Conservation (phyloP, 2,888 invertebrate species). For the Xestia sexstrigata region DNA sequence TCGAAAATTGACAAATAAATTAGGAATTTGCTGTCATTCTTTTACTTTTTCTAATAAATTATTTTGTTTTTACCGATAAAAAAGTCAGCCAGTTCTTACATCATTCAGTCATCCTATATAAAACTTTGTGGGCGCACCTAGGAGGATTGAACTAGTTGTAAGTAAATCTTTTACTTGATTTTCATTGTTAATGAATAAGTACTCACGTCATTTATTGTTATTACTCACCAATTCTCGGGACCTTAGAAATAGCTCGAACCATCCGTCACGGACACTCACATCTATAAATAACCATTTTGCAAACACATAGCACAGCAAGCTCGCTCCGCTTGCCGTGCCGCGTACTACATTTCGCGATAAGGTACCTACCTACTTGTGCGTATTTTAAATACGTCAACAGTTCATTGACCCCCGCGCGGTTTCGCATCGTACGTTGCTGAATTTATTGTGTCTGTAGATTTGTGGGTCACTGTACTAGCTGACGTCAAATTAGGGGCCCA, state of each 20-base stretch:
- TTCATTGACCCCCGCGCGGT: slow-evolving; percentile 87
- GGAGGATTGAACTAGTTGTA: slow-evolving; percentile 19
- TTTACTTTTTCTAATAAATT: slow-evolving; percentile 40
- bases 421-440: slow-evolving; percentile 87
- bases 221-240: slow-evolving; percentile 76
- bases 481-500: slow-evolving; percentile 88
- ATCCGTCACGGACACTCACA: slow-evolving; percentile 85
- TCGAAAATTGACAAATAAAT: slow-evolving; percentile 68
- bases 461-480: slow-evolving; percentile 89
- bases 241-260: slow-evolving; percentile 84
- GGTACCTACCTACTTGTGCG: slow-evolving; percentile 86
- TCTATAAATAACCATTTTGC: slow-evolving; percentile 88
- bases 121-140: slow-evolving; percentile 52
- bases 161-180: slow-evolving; percentile 49
- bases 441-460: slow-evolving; percentile 90
- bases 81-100: slow-evolving; percentile 54
- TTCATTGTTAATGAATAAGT: slow-evolving; percentile 56
- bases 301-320: slow-evolving; percentile 84
- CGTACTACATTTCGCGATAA: slow-evolving; percentile 88
- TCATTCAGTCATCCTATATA: slow-evolving; percentile 24
- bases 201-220: slow-evolving; percentile 54
- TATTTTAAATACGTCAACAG: slow-evolving; percentile 90
- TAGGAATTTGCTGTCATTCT: slow-evolving; percentile 40
- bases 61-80: slow-evolving; percentile 33
- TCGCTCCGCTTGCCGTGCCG: slow-evolving; percentile 81